Conservation (phyloP, 2,113 vertebrate genomes). For the Falco punctatus region DNA sequence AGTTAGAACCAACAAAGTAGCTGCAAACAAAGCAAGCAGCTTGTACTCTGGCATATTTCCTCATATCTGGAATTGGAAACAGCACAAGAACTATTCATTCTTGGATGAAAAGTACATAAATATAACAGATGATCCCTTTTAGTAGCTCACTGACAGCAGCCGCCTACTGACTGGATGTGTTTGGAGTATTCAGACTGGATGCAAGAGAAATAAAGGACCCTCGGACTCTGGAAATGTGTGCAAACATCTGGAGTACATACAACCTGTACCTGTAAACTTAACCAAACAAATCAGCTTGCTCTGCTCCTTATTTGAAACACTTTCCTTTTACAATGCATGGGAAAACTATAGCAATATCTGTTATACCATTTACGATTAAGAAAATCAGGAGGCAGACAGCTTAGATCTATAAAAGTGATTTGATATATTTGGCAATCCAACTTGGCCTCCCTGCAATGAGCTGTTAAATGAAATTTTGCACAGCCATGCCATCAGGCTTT, state of each 20-base stretch:
- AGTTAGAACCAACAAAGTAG: constrained; percentile 34
- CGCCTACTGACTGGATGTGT: background rate
- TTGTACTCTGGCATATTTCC: constrained; percentile 11
- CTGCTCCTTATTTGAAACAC: constrained; percentile 76
- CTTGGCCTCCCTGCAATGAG: constrained; percentile 60
- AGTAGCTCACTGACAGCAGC: constrained; percentile 32
- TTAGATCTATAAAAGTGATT: constrained; percentile 73
- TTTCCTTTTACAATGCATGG: constrained; percentile 72
- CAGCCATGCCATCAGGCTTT: constrained; percentile 50
- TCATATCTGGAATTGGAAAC: background rate
- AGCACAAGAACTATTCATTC: constrained; percentile 21
- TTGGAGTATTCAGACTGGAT: constrained; percentile 26
- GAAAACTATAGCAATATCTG: constrained; percentile 62
- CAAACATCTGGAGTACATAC: constrained; percentile 77
- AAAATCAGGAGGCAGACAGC: constrained; percentile 75
- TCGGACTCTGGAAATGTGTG: background rate
- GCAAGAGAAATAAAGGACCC: constrained; percentile 35
- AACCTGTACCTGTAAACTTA: constrained; percentile 69
- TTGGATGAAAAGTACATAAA: constrained; percentile 42
- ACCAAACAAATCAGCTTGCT: constrained; percentile 70
- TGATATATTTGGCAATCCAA: constrained; percentile 61
- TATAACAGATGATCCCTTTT: constrained; percentile 44
- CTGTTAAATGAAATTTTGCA: constrained; percentile 72
- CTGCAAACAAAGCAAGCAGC: constrained; percentile 39
- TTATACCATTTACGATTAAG: constrained; percentile 69